phyloP scores from a whole-genome alignment of 2,797 vertebrate species.

The Limosa lapponica region DNA sequence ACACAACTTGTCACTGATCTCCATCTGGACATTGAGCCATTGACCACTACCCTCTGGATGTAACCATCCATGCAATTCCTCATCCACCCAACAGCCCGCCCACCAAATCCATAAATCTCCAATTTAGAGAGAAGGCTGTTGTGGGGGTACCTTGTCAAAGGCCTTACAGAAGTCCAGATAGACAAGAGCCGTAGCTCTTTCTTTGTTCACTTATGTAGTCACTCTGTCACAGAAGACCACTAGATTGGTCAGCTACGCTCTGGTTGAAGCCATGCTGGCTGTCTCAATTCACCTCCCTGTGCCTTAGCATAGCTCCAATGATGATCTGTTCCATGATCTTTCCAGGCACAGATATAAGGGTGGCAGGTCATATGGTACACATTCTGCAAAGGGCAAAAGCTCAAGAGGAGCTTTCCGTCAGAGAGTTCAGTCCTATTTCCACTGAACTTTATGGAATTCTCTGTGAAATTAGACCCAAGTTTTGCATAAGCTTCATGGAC shows the following conservation, averaged over 20 bases:
- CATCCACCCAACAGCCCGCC: background rate
- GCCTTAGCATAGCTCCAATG: background rate
- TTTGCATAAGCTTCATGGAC: background rate
- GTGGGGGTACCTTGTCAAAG: background rate
- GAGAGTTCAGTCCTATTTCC: background rate
- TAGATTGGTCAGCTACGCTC: background rate
- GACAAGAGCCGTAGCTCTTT: background rate
- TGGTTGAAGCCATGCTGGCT: background rate
- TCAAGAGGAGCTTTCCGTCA: background rate
- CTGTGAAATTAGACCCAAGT: background rate
- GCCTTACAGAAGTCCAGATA: background rate
- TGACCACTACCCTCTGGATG: background rate
- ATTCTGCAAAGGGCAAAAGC: background rate
- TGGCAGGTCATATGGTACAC: background rate
- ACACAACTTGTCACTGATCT: background rate
- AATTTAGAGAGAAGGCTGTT: background rate
- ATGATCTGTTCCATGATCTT: background rate
- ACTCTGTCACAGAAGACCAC: background rate
- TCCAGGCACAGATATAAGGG: background rate
- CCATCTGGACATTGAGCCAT: background rate
- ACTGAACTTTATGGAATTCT: background rate
- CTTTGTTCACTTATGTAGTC: background rate
- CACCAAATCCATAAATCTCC: too few species aligned
- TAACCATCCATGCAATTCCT: background rate
- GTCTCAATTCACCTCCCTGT: background rate